Evolutionary conservation across 2,888 invertebrate species (phyloP), one percentile per base, ranked within the genome.

Genomic region (Pilophorus perplexus): DNA sequence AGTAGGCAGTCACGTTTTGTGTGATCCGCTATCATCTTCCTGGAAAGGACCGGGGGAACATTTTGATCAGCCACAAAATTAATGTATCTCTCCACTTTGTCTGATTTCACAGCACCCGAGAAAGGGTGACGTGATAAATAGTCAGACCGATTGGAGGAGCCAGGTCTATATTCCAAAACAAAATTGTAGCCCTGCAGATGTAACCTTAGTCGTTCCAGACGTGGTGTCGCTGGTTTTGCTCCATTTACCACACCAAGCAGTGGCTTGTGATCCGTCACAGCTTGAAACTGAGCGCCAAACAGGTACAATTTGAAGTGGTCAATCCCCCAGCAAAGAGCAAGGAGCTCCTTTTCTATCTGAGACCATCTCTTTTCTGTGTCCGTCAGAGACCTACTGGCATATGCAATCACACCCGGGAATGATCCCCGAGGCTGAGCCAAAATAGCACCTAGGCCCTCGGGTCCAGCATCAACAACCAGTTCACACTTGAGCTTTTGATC

Each of bases 211-310:
- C 60, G 18, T 42, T 59, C 40, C 16, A 59, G 18, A 10, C 60
- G 5, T 2, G 42, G 20, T 3, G 52, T 22, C 5, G 22, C 37
- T 1, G 28, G 3, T 22, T 64, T 64, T 2, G 2, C 3, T 18
- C 1, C 22, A 5, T 6, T 20, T 2, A 40, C 2, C 18, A 60
- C 12, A 2, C 6, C 23, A 22, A 60, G 3, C 18, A 37, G 50
- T 8, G 22, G 40, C 23, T 64, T 50, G 38, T 64, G 64, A 16
- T 64, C 37, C 6, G 52, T 64, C 4, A 37, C 14, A 12, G 20
- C 12, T 20, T n/a, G 8, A n/a, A 64, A 64, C 1, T 23, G 12
- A 2, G 23, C 6, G 4, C 23, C 23, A 3, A 44, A 16, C 6
- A 16, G 2, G 12, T 44, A 44, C 18, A 44, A 12, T 16, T 16